phyloP scores from a whole-genome alignment of 2,888 invertebrate species.

The Nomada goodeniana region DNA sequence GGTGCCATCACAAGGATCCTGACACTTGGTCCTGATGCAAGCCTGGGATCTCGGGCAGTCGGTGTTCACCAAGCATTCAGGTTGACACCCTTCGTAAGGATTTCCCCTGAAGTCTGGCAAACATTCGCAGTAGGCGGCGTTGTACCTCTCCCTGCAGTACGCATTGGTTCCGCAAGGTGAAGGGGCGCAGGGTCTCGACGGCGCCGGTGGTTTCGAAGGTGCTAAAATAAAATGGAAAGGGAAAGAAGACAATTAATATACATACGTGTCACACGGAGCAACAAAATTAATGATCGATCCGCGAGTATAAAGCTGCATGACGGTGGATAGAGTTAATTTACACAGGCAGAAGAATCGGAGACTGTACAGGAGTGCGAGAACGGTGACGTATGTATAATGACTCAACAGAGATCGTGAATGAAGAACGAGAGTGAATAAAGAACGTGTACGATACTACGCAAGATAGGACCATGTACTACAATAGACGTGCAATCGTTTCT shows the following conservation, averaged over 20 bases:
- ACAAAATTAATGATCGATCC: not conserved
- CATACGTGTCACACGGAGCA: not conserved
- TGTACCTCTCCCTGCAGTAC: conserved; percentile 88
- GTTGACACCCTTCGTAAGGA: conserved; percentile 86
- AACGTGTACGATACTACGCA: conserved; percentile 12
- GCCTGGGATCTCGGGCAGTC: conserved; percentile 89
- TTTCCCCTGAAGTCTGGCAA: conserved; percentile 89
- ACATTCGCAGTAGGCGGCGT: conserved; percentile 89
- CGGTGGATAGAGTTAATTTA: conserved; percentile 42
- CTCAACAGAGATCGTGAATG: conserved; percentile 5
- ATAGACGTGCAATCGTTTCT: conserved; percentile 45
- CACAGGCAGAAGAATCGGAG: conserved; percentile 1
- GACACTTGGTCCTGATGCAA: conserved; percentile 89
- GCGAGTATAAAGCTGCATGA: not conserved
- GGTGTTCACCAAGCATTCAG: conserved; percentile 91
- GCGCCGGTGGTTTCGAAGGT: conserved; percentile 56
- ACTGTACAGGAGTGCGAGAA: conserved; percentile 28
- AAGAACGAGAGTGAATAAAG: conserved; percentile 3
- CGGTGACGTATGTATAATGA: not conserved
- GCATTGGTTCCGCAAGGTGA: conserved; percentile 89
- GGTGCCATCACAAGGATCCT: conserved; percentile 90
- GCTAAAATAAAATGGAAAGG: conserved; percentile 2
- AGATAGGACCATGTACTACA: conserved; percentile 4
- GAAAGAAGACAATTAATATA: not conserved
- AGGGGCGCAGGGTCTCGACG: conserved; percentile 86